Evolutionary conservation across 2,113 vertebrate genomes (phyloP), one percentile per base, ranked within the genome.

Genomic region (Pipa parva): DNA sequence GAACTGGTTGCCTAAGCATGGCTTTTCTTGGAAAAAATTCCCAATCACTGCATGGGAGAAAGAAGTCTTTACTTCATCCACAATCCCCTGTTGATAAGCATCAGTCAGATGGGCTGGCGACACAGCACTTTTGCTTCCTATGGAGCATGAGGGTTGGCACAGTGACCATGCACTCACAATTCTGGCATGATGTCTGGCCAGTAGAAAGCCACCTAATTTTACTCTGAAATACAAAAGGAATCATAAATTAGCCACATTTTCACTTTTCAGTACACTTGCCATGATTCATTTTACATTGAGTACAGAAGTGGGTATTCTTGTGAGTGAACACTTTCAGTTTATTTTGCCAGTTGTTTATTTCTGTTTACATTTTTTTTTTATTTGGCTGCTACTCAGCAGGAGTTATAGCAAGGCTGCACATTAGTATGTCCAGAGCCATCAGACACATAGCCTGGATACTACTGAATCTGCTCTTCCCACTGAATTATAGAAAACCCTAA

Each of bases 21-120:
- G 87, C 21, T 52, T 78, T 24, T 91, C 83, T 51, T 85, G 86
- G 70, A 86, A 81, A 72, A 92, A 89, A 2, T 56, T 63, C 10
- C 87, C 85, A 0, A 63, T 77, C 24, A 62, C 71, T 24, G 81
- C 78, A 46, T 63, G 63, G 39, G 74, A 73, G 22, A 83, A 83
- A 0, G 68, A 52, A 22, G 20, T 45, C 36, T 56, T 70, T 18
- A 27, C 27, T 11, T 63, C 59, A 54, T 58, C 58, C 3, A 3
- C 12, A 0, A 2, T 1, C 1, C 0, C 8, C 2, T 59, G 48
- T 37, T 66, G 28, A 63, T 26, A 26, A 1, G 0, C 0, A 1
- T 21, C 0, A 0, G 2, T 17, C 49, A 45, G 59, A 10, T 72
- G 69, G 20, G 36, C 24, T 0, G 3, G 0, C 0, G 25, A 45